These are phyloP conservation scores for Clistopyga incitator DNA, from an alignment of 2,888 invertebrate genomes.

Conservation along the genomic window DNA sequence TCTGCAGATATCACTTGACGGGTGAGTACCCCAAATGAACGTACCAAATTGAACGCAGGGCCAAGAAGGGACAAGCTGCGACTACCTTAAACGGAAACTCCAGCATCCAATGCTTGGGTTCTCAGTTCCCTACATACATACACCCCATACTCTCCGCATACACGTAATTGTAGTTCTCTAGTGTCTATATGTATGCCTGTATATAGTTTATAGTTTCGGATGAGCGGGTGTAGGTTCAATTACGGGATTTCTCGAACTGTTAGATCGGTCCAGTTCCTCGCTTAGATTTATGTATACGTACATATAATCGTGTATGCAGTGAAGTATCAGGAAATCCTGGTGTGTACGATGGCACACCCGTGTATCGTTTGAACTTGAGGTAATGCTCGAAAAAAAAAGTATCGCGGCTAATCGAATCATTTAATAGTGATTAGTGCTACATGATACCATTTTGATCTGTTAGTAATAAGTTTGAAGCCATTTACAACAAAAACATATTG, in stretches of 20 bases:
- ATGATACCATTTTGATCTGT: not conserved
- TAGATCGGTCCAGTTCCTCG: constrained; percentile 53
- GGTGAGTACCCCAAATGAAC: constrained; percentile 55
- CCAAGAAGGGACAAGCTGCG: constrained; percentile 55
- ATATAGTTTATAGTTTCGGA: constrained; percentile 42
- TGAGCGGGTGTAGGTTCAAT: constrained; percentile 59
- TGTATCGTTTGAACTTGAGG: constrained; percentile 14
- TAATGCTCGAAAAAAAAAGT: constrained; percentile 29
- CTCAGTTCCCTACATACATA: constrained; percentile 6
- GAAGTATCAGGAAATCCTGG: constrained; percentile 7
- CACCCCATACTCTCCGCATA: constrained; percentile 9
- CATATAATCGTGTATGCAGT: not conserved
- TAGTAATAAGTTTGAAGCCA: too few species aligned
- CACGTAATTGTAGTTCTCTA: constrained; percentile 24
- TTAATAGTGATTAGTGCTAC: constrained; percentile 9
- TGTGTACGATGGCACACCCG: constrained; percentile 24
- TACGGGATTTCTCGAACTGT: constrained; percentile 64
- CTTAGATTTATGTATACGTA: constrained; percentile 14
- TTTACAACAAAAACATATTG: not conserved
- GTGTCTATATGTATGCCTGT: constrained; percentile 24
- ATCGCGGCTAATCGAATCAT: constrained; percentile 3
- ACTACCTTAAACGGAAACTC: constrained; percentile 62
- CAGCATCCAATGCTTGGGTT: constrained; percentile 35
- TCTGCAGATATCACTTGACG: constrained; percentile 47
- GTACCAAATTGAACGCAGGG: constrained; percentile 59